These are phyloP conservation scores for Pseudomugil gertrudae DNA, from an alignment of 2,797 vertebrate species.

Conservation along the genomic window DNA sequence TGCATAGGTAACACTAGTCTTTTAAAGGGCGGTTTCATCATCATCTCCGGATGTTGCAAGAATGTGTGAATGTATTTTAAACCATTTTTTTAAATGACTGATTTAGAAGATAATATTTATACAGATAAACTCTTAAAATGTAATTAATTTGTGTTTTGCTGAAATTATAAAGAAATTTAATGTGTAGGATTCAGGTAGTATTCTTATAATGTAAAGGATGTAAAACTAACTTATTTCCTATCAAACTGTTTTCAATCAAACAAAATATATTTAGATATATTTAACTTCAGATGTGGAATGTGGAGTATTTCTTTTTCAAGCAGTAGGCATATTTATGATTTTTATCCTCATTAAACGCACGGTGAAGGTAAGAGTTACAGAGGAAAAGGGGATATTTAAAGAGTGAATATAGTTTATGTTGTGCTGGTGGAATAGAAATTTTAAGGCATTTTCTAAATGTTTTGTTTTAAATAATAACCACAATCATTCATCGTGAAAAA, in stretches of 20 bases:
- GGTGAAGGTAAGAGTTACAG: not conserved
- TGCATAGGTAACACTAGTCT: not conserved
- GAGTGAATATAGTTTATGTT: not conserved
- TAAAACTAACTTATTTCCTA: not conserved
- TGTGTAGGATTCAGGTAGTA: not conserved
- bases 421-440: not conserved
- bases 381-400: not conserved
- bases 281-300: not conserved
- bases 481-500: not conserved
- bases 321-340: not conserved
- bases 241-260: not conserved
- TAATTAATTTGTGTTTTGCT: not conserved
- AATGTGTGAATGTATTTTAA: constrained; percentile 2
- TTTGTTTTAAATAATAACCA: too few species aligned
- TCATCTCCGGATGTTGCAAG: not conserved
- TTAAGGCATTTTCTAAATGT: not conserved
- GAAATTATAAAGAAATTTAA: not conserved
- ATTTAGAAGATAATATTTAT: not conserved
- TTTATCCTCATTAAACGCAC: not conserved
- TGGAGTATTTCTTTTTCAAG: not conserved
- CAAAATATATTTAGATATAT: not conserved
- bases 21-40: constrained; percentile 1
- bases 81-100: not conserved
- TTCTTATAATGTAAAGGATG: not conserved
- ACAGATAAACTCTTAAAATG: not conserved